Evolutionary conservation across 2,113 vertebrate genomes (phyloP), one percentile per base, ranked within the genome.

Genomic region (Panthera tigris): DNA sequence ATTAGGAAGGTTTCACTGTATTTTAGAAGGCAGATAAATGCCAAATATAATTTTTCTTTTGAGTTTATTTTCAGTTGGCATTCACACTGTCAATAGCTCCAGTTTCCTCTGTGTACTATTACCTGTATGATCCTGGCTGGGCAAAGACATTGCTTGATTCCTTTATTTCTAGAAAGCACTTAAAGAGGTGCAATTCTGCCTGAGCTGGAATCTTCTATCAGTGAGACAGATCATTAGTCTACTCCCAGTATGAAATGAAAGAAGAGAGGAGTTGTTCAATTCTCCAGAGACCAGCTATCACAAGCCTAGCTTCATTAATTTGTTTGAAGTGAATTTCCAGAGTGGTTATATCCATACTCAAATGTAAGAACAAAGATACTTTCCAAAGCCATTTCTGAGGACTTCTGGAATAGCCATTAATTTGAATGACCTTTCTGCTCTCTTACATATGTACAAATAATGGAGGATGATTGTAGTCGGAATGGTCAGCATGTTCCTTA

Each of bases 1-100:
- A 87, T 87, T 95, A 95, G 65, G 78, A 71, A 94, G 88, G 48
- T 90, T 95, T 94, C 14, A 23, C 91, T 80, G 4, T 50, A 94
- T 92, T 96, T 84, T 33, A 96, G 68, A 95, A 97, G 41, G 74
- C 82, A 95, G 79, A 96, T 71, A 96, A 97, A 78, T 94, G 79
- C 89, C 82, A 96, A 95, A 85, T 95, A 57, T 0, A 84, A 66
- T 84, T 68, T 92, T 84, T 66, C 48, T 93, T 91, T 84, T 33
- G 36, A 55, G 39, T 89, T 79, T 87, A 91, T 81, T 97, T 97
- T 92, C 91, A 92, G 41, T 36, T 80, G 79, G 95, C 55, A 93
- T 89, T 87, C 89, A 7, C 15, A 89, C 36, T 39, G 48, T 31
- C 21, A 57, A 69, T 25, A 87, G 78, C 36, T 93, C 79, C 83